phyloP scores from a whole-genome alignment of 2,888 invertebrate species.

The Yponomeuta evonymella region DNA sequence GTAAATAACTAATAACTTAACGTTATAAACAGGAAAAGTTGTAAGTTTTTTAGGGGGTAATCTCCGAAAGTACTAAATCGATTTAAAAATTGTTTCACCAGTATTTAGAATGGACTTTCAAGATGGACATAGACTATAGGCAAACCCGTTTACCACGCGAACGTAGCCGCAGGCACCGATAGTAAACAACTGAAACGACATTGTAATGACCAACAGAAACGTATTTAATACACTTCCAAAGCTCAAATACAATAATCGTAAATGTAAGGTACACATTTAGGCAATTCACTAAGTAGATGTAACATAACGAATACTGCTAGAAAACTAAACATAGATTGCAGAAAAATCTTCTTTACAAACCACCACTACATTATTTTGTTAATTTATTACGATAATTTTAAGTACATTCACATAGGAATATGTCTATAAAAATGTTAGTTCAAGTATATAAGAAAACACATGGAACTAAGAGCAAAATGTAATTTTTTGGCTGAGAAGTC shows the following conservation, averaged over 20 bases:
- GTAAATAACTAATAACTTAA: too few relatives aligned
- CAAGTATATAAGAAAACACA: background rate
- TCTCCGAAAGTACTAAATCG: too few relatives aligned
- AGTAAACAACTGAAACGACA: background rate
- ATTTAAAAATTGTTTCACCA: too few relatives aligned
- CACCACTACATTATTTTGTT: background rate
- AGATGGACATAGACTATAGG: too few relatives aligned
- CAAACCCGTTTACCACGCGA: too few relatives aligned
- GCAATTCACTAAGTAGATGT: background rate
- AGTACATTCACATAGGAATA: background rate
- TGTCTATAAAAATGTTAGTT: background rate
- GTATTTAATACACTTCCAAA: slow-evolving; percentile 43
- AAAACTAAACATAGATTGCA: slow-evolving; percentile 11
- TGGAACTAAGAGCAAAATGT: slow-evolving; percentile 4
- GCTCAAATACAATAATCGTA: slow-evolving; percentile 25
- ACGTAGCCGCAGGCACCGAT: too few relatives aligned
- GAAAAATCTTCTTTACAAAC: background rate
- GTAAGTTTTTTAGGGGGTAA: too few relatives aligned
- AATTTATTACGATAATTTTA: slow-evolving; percentile 3
- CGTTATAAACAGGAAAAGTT: too few relatives aligned
- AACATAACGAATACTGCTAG: slow-evolving; percentile 2
- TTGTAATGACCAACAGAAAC: slow-evolving; percentile 25
- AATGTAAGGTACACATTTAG: slow-evolving; percentile 18
- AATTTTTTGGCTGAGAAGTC: background rate
- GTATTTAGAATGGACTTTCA: too few relatives aligned